Percentiles rank a stretch among this genome's conserved stretches.
phyloP scores from a whole-genome alignment of 2,797 vertebrate genomes.

The Lemur catta region DNA sequence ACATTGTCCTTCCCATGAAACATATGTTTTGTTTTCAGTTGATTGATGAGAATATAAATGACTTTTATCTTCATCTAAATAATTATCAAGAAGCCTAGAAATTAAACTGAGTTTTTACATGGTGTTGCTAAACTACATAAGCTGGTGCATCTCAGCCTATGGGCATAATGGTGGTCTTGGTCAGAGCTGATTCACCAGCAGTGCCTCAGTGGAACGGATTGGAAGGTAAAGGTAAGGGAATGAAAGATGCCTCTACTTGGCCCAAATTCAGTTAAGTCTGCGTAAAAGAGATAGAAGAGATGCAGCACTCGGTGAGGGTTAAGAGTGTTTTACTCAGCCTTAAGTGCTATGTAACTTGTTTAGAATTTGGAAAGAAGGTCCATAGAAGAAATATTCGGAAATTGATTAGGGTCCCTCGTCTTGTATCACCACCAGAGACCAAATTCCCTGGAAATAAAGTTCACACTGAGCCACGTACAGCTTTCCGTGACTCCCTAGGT shows the following conservation, averaged over 20 bases:
- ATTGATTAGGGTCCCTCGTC: not conserved
- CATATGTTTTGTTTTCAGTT: not conserved
- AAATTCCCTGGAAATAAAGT: not conserved
- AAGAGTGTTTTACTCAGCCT: not conserved
- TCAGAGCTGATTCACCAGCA: not conserved
- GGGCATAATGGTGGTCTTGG: not conserved
- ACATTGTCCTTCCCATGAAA: not conserved
- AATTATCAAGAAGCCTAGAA: not conserved
- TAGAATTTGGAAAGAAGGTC: not conserved
- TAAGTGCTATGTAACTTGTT: not conserved
- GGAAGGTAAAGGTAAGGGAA: not conserved
- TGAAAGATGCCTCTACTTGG: not conserved
- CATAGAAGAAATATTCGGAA: not conserved
- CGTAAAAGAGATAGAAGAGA: not conserved
- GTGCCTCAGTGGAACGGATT: not conserved
- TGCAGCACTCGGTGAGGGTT: not conserved
- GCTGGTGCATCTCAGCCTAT: not conserved
- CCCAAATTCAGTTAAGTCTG: not conserved
- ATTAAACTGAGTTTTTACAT: not conserved
- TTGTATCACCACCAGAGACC: not conserved
- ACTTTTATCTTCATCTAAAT: not conserved
- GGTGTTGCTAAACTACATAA: not conserved
- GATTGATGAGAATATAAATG: not conserved
- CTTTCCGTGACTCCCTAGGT: not conserved
- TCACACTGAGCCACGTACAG: not conserved